A percentile compares a stretch with the other conserved stretches of the same genome.
These are phyloP conservation scores for Sebastes matsubarae DNA, from an alignment of 2,797 vertebrate species.

Conservation along the genomic window DNA sequence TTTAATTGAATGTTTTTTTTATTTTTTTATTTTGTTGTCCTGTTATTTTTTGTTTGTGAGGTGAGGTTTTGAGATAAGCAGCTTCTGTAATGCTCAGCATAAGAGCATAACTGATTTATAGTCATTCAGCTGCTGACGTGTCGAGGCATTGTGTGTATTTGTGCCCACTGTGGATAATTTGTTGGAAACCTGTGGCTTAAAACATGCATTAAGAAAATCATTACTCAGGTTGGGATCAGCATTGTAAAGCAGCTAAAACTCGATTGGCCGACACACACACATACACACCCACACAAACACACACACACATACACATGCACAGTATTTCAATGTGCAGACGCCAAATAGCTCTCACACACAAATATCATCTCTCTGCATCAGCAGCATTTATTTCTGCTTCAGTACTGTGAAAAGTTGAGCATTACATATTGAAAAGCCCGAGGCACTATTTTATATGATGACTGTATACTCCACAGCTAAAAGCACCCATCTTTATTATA, in stretches of 20 bases:
- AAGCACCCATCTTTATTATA: neutral
- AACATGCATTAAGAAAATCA: slow-evolving; percentile 54
- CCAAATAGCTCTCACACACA: neutral
- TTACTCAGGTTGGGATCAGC: slow-evolving; percentile 61
- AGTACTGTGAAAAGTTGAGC: slow-evolving; percentile 31
- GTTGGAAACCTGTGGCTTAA: slow-evolving; percentile 50
- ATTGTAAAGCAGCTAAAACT: slow-evolving; percentile 40
- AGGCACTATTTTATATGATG: slow-evolving; percentile 17
- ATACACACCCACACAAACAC: neutral
- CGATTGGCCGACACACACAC: slow-evolving; percentile 1
- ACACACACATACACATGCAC: slow-evolving; percentile 1
- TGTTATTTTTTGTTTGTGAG: neutral
- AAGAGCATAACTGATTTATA: slow-evolving; percentile 41
- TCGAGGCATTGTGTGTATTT: slow-evolving; percentile 33
- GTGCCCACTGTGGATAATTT: slow-evolving; percentile 47
- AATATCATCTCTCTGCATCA: slow-evolving; percentile 41
- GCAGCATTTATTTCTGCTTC: slow-evolving; percentile 45
- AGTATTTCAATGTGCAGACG: slow-evolving; percentile 9
- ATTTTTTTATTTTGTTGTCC: neutral
- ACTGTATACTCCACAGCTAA: slow-evolving; percentile 8
- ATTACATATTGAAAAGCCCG: slow-evolving; percentile 16
- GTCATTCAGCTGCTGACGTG: slow-evolving; percentile 48
- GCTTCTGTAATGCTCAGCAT: neutral
- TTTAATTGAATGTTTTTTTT: neutral
- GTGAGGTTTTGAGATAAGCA: slow-evolving; percentile 9